phyloP scores from a whole-genome alignment of 64 coral and sea anemone species.

The Catalaphyllia jardinei region DNA sequence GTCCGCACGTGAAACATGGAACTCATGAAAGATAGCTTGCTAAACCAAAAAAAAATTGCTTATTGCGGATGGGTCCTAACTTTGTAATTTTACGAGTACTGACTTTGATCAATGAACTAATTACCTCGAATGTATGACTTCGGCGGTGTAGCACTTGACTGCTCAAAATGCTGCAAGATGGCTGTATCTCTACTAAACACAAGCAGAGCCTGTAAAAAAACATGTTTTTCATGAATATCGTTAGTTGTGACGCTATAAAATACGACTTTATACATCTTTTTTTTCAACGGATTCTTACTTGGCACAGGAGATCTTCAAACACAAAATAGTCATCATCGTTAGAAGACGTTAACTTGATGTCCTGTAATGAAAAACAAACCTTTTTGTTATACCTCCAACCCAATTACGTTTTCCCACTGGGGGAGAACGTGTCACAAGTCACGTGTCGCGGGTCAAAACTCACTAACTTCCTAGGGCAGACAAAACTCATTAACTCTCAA shows the following conservation, averaged over 20 bases:
- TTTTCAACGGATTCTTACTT: conserved; percentile 42
- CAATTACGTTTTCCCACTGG: no score
- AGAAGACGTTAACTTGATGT: conserved; percentile 92
- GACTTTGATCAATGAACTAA: not conserved
- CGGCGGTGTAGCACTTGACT: conserved; percentile 75
- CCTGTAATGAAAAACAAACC: conserved; percentile 49
- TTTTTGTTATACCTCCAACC: no score
- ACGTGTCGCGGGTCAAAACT: no score
- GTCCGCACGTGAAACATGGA: no score
- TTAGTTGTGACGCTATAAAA: not conserved
- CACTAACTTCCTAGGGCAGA: no score
- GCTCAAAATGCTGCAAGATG: conserved; percentile 84
- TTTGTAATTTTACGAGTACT: not conserved
- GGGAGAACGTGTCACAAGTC: no score
- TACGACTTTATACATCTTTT: not conserved
- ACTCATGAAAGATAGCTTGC: no score
- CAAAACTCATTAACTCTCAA: no score
- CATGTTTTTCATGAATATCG: not conserved
- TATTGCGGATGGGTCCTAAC: no score
- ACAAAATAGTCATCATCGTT: conserved; percentile 99
- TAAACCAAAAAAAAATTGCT: no score
- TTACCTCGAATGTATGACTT: conserved; percentile 97
- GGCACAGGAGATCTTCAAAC: conserved; percentile 96
- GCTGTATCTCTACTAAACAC: conserved; percentile 89
- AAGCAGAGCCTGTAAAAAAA: conserved; percentile 68